Percentiles rank a stretch among this genome's conserved stretches.
Conservation (phyloP, 2,888 invertebrate species). For the Fragum fragum region DNA sequence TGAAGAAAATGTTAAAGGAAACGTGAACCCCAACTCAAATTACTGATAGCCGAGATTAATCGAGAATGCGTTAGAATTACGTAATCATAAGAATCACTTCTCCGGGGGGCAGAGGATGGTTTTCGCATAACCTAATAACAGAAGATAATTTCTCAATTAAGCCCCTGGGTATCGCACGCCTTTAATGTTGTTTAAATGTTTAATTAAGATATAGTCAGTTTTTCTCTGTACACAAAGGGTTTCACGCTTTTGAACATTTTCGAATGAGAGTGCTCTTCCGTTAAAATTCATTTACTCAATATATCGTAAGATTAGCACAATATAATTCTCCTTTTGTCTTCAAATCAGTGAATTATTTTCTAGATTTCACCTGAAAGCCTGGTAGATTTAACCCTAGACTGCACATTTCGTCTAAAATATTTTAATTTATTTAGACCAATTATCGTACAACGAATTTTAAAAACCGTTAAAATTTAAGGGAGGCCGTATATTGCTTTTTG, state of each 20-base stretch:
- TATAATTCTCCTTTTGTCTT: too few relatives aligned
- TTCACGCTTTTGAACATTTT: neutral
- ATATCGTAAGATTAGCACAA: too few relatives aligned
- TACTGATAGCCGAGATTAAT: neutral
- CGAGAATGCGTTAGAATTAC: constrained; percentile 8
- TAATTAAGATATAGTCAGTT: neutral
- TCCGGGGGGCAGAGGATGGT: constrained; percentile 2
- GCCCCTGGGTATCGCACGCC: constrained; percentile 6
- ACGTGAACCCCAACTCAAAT: neutral
- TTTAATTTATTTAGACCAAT: too few relatives aligned
- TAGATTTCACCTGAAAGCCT: too few relatives aligned
- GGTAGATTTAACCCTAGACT: too few relatives aligned
- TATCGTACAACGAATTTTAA: too few relatives aligned
- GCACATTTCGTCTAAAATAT: too few relatives aligned
- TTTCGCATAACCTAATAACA: neutral
- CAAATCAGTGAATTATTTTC: too few relatives aligned
- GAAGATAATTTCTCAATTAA: neutral
- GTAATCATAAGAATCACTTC: constrained; percentile 21
- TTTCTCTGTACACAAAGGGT: neutral
- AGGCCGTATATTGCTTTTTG: too few relatives aligned
- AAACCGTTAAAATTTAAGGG: too few relatives aligned
- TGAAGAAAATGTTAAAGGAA: neutral
- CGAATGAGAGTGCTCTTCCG: neutral
- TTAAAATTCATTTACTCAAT: neutral
- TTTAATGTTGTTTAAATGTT: constrained; percentile 12